Evolutionary conservation across 2,113 vertebrate species (phyloP).

Genomic region (Agapornis roseicollis): DNA sequence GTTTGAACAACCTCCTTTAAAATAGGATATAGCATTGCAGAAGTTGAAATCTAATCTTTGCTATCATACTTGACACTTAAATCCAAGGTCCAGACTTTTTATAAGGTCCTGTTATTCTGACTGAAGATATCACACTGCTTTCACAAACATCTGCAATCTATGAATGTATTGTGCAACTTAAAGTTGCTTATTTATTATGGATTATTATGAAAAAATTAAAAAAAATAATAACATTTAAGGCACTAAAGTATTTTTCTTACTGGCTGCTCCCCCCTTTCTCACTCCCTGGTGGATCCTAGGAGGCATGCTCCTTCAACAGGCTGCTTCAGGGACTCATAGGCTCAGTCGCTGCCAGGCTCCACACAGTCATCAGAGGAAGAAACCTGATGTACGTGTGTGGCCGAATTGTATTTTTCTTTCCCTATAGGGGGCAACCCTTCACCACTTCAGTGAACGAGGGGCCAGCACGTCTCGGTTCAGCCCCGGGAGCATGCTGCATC

Average conservation of each 20-base stretch:
- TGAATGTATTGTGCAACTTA: background rate
- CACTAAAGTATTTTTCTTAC: background rate
- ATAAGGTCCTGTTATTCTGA: background rate
- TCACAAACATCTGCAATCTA: background rate
- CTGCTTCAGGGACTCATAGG: background rate
- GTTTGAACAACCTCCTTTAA: background rate
- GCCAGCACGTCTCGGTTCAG: background rate
- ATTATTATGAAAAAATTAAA: background rate
- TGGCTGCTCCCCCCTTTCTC: background rate
- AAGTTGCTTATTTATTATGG: conserved; percentile 22
- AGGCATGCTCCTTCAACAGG: background rate
- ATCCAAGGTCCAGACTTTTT: background rate
- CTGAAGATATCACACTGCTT: background rate
- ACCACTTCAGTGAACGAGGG: background rate
- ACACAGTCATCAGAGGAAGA: background rate
- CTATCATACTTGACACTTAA: background rate
- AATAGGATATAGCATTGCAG: background rate
- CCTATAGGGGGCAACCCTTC: conserved; percentile 68
- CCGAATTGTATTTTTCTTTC: conserved; percentile 47
- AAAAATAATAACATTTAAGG: background rate
- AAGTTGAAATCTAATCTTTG: background rate
- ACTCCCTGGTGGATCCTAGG: background rate
- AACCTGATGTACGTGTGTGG: background rate
- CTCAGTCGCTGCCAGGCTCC: background rate
- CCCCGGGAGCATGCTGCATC: background rate